Base-by-base conservation (phyloP, 2,797 vertebrate genomes). In the Poecile montanus region DNA sequence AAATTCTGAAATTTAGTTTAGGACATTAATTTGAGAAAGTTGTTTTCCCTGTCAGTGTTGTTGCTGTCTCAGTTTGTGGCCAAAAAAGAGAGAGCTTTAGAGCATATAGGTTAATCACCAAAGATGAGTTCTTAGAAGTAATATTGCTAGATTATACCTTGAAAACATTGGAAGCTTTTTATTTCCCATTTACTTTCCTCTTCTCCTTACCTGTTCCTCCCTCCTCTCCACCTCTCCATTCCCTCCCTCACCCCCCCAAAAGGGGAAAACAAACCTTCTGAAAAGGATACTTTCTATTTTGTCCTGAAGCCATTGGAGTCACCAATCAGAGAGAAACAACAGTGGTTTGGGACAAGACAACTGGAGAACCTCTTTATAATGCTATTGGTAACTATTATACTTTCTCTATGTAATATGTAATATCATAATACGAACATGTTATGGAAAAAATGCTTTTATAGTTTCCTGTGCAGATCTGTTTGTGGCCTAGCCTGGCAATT, bases 241-340 rank as follows among this genome's bases (percentile, higher is more conserved):
- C 65, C 84, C 47, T 90, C 34, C 50, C 70, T 91, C 16, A 75
- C 34, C 21, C 58, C 65, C 61, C 2, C 2, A 89, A 94, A 93
- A 96, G 88, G 58, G 91, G 85, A 90, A 96, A 94, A 85, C 67
- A 94, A 96, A 95, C 54, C 83, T 85, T 96, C 91, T 96, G 94
- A 94, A 95, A 95, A 94, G 70, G 91, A 90, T 86, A 65, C 90
- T 94, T 91, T 95, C 76, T 92, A 14, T 96, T 97, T 94, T 97
- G 81, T 96, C 68, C 91, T 89, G 93, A 97, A 99, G 99, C 99
- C 65, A 98, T 99, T 77, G 99, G 99, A 90, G 98, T 99, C 94
- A 99, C 99, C 97, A 99, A 99, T 97, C 99, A 99, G 95, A 98
- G 99, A 93, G 99, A 99, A 98, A 99, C 99, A 63, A 99, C 99